Base-by-base conservation (phyloP, 2,113 vertebrate genomes). In the Lethenteron reissneri region DNA sequence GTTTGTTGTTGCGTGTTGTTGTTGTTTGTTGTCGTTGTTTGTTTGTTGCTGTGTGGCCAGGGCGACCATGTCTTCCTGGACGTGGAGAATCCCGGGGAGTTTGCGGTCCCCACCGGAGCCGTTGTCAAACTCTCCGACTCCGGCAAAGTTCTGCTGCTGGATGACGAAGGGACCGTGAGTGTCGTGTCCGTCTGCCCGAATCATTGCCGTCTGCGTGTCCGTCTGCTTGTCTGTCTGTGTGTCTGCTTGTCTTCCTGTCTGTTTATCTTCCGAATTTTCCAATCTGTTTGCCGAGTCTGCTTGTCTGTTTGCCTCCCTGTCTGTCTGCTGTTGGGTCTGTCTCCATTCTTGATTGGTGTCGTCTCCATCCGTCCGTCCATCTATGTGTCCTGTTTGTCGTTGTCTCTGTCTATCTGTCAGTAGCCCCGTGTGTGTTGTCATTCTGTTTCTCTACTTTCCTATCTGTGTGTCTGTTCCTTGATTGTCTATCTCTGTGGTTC, bases 41-140 rank as follows among this genome's bases (percentile, higher is more conserved):
- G 12, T 17, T 69, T 69, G 64, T 69, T 12, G 12, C 2, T 19
- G n/a, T 58, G 6, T 71, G 69, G 14, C 12, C 72, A 99, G 94
- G 94, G 94, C 56, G 92, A 97, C 75, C 87, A 87, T 58, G 87
- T 99, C 15, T 99, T 92, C 92, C 77, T 95, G 77, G 83, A 92
- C 21, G 70, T 79, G 1, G 75, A 80, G 25, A 15, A 19, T 1
- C 79, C 76, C 3, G 74, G 74, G 70, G 76, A 85, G 74, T 79
- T 73, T 21, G 73, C 62, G 8, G 82, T 95, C 60, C 84, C 87
- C 1, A 87, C 96, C 0, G 92, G 92, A 12, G 90, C 89, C 7
- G 77, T 88, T 75, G 82, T 99, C 72, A 83, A 80, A 71, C 80
- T 89, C 56, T 82, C 83, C 3, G 83, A 85, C 57, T 83, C 82